Evolutionary conservation across 2,888 invertebrate genomes (phyloP), one percentile per base, ranked within the genome.

Genomic region (Allolobophora icterica): DNA sequence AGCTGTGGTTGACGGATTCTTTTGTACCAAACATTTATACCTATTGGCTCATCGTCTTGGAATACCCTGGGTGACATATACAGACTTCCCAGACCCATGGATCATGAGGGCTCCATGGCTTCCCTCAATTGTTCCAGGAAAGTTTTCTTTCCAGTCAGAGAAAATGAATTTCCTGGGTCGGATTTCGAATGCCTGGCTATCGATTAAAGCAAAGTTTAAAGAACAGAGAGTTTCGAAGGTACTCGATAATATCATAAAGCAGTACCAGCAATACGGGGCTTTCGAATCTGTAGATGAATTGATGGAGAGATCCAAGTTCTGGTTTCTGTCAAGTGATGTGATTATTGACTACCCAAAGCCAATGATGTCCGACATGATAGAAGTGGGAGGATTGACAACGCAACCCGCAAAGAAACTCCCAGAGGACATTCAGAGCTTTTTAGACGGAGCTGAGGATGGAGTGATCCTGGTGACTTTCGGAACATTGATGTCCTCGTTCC

Each of bases 391-490:
- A 89, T 13, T 89, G 34, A 89, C 89, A 21, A 45, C 89, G 42
- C 42, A 42, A 21, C 42, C 40, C 3, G 40, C 89, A 40, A 89
- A 89, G 42, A 40, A 38, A 6, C 89, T 89, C 21, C 45, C 89
- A 45, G 40, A 40, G 24, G 38, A 42, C 34, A 38, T 89, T 24
- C 42, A 89, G 33, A 45, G 33, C 30, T 91, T 91, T 83, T 19
- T 91, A 24, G 52, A 90, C 34, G 58, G 30, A 34, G n/a, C 91
- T n/a, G 83, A 40, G 30, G 52, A 89, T 30, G 83, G 71, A 35
- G 71, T 58, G 87, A 90, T 89, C 33, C n/a, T 91, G 89, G 90
- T 91, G 4, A 89, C 89, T 34, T 90, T 91, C 33, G 91, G 91
- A 30, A 35, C 84, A 8, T 87, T 90, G 90, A 24, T 91, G 35